phyloP scores from a whole-genome alignment of 1,140 invertebrate genomes.

The Microplitis mediator region DNA sequence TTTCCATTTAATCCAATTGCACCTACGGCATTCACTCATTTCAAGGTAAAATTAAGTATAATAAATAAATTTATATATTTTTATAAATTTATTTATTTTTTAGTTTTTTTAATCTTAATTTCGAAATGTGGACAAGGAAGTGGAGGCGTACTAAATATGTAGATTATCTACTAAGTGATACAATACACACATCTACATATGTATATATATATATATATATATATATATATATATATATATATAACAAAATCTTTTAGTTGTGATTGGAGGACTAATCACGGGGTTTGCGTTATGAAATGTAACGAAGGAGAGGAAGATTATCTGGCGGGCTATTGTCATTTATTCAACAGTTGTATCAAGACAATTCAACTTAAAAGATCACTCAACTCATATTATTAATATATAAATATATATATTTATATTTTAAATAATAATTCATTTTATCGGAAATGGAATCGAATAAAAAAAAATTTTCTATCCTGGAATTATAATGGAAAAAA shows the following conservation, averaged over 20 bases:
- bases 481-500: not conserved
- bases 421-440: not conserved
- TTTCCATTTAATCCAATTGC: not conserved
- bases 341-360: not conserved
- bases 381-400: not conserved
- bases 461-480: not conserved
- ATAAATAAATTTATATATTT: no score
- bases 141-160: no score
- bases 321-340: not conserved
- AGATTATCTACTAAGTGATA: no score
- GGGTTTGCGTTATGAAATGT: not conserved
- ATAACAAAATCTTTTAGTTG: constrained; percentile 23
- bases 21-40: not conserved
- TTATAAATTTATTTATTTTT: no score
- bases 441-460: not conserved
- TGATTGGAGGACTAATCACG: constrained; percentile 29
- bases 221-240: not conserved
- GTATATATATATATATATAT: not conserved
- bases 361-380: no score
- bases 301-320: constrained; percentile 12
- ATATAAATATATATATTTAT: not conserved
- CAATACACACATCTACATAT: no score
- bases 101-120: no score
- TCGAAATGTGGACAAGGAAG: no score
- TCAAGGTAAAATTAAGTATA: no score